phyloP scores from a whole-genome alignment of 2,113 vertebrate genomes.

The Saguinus imperator region DNA sequence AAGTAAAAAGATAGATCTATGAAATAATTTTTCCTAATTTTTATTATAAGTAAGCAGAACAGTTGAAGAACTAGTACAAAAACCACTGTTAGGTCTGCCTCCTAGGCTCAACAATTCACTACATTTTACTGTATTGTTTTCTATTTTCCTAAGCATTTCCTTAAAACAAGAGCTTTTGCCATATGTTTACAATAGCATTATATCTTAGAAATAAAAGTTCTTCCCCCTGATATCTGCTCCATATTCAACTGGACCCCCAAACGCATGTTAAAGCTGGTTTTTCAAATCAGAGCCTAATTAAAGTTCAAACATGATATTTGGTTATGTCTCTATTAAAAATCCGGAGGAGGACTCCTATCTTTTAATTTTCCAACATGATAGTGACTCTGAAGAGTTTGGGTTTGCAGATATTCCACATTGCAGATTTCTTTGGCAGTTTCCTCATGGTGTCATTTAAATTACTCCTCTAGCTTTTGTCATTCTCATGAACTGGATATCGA shows the following conservation, averaged over 20 bases:
- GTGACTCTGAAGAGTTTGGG: background rate
- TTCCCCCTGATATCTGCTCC: background rate
- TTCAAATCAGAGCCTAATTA: background rate
- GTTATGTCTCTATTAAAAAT: background rate
- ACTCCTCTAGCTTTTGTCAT: background rate
- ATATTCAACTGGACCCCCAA: background rate
- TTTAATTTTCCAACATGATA: background rate
- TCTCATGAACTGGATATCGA: background rate
- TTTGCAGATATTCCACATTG: background rate
- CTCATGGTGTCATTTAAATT: background rate
- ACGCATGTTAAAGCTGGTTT: background rate
- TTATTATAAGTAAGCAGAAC: background rate
- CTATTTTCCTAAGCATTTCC: constrained; percentile 23
- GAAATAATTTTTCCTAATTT: background rate
- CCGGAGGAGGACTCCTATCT: background rate
- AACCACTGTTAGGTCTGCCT: background rate
- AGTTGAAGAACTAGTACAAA: background rate
- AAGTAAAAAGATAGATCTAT: background rate
- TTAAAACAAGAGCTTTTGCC: background rate
- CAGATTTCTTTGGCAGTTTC: background rate
- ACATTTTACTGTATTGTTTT: background rate
- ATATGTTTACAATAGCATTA: background rate
- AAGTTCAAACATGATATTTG: background rate
- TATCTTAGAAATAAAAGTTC: background rate
- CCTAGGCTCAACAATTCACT: background rate